Evolutionary conservation across 2,113 vertebrate genomes (phyloP).

Genomic region (Pleuronectes platessa): DNA sequence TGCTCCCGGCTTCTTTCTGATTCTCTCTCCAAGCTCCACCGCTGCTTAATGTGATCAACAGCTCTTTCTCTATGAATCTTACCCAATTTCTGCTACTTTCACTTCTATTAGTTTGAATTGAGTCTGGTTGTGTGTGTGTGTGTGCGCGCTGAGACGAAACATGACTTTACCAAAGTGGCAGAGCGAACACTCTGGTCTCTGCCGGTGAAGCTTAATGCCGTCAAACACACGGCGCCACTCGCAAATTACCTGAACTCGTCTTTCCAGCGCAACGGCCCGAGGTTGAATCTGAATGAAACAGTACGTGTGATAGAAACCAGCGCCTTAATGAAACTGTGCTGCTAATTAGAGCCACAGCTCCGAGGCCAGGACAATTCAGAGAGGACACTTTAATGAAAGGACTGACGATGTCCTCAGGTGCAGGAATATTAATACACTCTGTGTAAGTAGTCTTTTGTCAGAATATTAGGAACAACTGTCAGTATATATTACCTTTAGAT

Average conservation of each 20-base stretch:
- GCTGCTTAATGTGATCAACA: too few species aligned
- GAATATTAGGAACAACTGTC: too few species aligned
- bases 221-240: not conserved
- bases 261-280: constrained; percentile 3
- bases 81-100: not conserved
- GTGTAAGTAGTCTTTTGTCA: too few species aligned
- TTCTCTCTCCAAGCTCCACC: too few species aligned
- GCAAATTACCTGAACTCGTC: constrained; percentile 6
- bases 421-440: too few species aligned
- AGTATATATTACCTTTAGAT: too few species aligned
- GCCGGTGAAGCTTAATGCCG: not conserved
- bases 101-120: too few species aligned
- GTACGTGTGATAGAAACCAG: constrained; percentile 35
- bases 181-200: not conserved
- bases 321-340: constrained; percentile 19
- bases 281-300: constrained; percentile 26
- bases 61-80: not conserved
- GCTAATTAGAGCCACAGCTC: not conserved
- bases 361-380: not conserved
- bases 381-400: not conserved
- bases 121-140: too few species aligned
- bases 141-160: too few species aligned
- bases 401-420: too few species aligned
- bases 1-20: not conserved
- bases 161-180: not conserved